Evolutionary conservation across 2,888 invertebrate genomes (phyloP), one percentile per base, ranked within the genome.

Genomic region (Gandaritis pyraliata): DNA sequence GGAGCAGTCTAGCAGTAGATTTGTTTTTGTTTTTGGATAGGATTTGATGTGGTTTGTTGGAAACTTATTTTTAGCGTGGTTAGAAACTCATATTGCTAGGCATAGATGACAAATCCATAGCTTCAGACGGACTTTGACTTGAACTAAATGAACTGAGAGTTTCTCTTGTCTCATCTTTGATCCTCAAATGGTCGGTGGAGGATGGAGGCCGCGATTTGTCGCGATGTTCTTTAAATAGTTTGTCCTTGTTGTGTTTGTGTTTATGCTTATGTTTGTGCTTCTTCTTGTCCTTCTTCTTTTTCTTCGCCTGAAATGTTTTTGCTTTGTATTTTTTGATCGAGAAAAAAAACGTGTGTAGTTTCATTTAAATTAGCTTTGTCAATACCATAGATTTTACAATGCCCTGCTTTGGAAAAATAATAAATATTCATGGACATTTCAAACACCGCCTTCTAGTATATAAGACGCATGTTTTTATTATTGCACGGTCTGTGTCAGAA

Each of bases 191-290:
- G 6, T 93, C 94, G 0, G 88, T 86, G 53, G 76, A 82, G 0
- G 90, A 86, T 0, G 84, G 81, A 78, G 92, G 88, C 0, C 79
- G 78, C 8, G 85, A 75, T 0, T 78, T 86, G 33, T 93, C 92
- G 69, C 88, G 91, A 36, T 86, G 81, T 1, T 94, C 94, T 77
- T 94, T 85, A 11, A 74, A 71, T 1, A 74, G 69, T 61, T 86
- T 87, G 43, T 90, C 90, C 72, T 89, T 90, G 78, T 88, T 96
- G 80, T 97, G 96, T 74, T 97, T 97, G 80, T 97, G 96, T 78
- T 97, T 97, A 78, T 98, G 97, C 82, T 97, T 98, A 82, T 98
- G 97, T 81, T 98, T 98, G 86, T 97, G 95, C 77, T 95, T 96
- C 75, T 96, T 95, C 73, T 96, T 96, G 49, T 96, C 95, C 74